Evolutionary conservation across 2,888 invertebrate genomes (phyloP).

Genomic region (Hetaerina titia): DNA sequence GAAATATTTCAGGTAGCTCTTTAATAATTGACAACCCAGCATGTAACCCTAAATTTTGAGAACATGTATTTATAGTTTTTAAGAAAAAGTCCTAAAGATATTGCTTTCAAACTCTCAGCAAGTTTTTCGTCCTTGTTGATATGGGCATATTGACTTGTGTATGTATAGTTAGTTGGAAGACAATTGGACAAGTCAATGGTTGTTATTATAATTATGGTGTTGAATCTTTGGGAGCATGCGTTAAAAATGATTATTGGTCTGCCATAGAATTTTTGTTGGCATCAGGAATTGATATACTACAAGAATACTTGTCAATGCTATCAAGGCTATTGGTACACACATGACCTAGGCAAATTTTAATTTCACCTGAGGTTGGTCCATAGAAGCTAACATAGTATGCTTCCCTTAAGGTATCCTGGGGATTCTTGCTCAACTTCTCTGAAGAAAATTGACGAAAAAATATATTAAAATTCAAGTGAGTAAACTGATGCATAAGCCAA

Average conservation of each 20-base stretch:
- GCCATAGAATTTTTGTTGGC: neutral
- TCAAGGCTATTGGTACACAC: neutral
- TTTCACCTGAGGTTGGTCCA: neutral
- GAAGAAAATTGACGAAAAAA: neutral
- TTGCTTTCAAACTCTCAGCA: neutral
- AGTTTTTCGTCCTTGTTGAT: neutral
- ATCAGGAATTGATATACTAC: neutral
- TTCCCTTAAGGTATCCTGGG: neutral
- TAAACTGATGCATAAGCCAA: neutral
- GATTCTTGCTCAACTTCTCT: neutral
- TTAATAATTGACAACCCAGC: slow-evolving; percentile 8
- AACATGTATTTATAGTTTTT: neutral
- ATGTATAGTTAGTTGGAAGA: neutral
- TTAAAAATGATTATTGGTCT: neutral
- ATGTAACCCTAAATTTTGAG: neutral
- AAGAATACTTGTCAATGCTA: neutral
- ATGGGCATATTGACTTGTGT: neutral
- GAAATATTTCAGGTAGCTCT: neutral
- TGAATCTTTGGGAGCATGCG: neutral
- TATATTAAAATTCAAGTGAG: neutral
- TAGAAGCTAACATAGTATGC: neutral
- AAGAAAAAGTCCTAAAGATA: neutral
- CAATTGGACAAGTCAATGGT: neutral
- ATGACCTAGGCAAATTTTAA: neutral
- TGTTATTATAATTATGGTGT: neutral